Evolutionary conservation across 2,797 vertebrate genomes (phyloP).

Genomic region (Aplochiton taeniatus): DNA sequence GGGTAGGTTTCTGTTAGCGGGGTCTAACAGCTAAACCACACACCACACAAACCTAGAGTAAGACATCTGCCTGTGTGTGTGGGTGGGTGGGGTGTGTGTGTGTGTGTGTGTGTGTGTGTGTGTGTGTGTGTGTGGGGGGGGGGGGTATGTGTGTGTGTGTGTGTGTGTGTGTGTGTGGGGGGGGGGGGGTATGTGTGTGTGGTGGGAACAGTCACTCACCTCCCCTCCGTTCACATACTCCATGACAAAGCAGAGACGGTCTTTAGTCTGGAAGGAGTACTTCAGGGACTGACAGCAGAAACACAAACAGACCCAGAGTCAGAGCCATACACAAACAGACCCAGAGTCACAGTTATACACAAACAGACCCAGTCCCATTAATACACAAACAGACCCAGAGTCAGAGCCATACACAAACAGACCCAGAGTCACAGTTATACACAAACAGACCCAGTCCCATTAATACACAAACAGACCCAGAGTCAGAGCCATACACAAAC

Average conservation of each 20-base stretch:
- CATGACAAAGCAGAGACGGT: constrained; percentile 98
- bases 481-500: constrained; percentile 46
- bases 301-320: constrained; percentile 62
- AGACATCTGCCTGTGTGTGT: not conserved
- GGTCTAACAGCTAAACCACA: too few relatives aligned
- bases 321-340: constrained; percentile 46
- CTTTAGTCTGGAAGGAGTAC: constrained; percentile 99
- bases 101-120: constrained; percentile 2
- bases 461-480: too few relatives aligned
- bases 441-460: constrained; percentile 77
- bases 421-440: too few relatives aligned
- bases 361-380: constrained; percentile 73
- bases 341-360: too few relatives aligned
- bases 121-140: constrained; percentile 6
- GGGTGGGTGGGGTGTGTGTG: not conserved
- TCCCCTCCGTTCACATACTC: constrained; percentile 98
- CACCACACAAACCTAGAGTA: too few relatives aligned
- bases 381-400: constrained; percentile 70
- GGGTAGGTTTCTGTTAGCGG: too few relatives aligned
- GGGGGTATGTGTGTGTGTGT: constrained; percentile 17
- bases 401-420: constrained; percentile 54
- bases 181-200: not conserved
- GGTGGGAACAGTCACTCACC: constrained; percentile 70
- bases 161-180: constrained; percentile 8
- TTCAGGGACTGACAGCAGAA: constrained; percentile 98